Conservation (phyloP, 2,888 invertebrate species). For the Tenthredo notha region DNA sequence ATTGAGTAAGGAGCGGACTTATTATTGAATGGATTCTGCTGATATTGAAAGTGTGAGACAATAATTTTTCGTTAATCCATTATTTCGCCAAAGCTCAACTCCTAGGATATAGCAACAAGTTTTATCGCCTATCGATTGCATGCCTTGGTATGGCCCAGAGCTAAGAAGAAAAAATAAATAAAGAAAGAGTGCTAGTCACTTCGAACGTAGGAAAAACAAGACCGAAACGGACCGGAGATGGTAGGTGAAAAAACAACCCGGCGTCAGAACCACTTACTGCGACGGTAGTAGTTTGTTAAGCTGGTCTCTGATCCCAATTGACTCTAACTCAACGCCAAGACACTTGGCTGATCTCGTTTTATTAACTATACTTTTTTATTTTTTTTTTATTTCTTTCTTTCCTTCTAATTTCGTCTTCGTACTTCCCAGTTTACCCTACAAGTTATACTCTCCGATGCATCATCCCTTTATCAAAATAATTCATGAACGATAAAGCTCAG, state of each 20-base stretch:
- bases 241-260: conserved; percentile 43
- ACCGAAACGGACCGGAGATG: conserved; percentile 13
- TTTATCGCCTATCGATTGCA: conserved; percentile 47
- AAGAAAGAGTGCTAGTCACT: conserved; percentile 29
- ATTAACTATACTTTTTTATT: conserved; percentile 12
- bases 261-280: conserved; percentile 49
- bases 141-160: conserved; percentile 9
- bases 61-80: conserved; percentile 48
- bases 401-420: neutral
- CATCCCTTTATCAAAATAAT: neutral
- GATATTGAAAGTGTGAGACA: conserved; percentile 31
- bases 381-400: neutral
- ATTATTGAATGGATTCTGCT: neutral
- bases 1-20: neutral
- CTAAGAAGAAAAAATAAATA: conserved; percentile 2
- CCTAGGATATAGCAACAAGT: conserved; percentile 44
- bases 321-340: conserved; percentile 47
- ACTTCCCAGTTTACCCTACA: neutral
- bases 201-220: conserved; percentile 39
- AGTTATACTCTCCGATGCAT: neutral
- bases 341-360: conserved; percentile 16
- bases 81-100: conserved; percentile 36
- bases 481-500: neutral
- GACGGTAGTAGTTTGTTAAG: conserved; percentile 42
- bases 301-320: conserved; percentile 49